Percentiles rank a stretch among this genome's conserved stretches.
phyloP scores from a whole-genome alignment of 2,888 invertebrate species.

The Gisinianus flammeolus region DNA sequence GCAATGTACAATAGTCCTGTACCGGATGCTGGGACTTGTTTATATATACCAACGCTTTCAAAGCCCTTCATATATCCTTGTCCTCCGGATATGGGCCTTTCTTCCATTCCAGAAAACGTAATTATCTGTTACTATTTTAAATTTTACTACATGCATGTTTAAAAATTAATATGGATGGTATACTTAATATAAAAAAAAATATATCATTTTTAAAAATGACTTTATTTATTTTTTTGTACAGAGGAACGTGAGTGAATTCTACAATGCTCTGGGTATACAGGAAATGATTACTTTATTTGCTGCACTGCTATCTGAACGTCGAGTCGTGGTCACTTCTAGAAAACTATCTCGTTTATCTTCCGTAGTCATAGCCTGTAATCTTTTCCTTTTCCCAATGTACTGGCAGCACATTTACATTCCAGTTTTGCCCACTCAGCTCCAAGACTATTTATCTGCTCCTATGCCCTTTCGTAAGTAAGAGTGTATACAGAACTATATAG shows the following conservation, averaged over 20 bases:
- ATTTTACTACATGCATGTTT: not conserved
- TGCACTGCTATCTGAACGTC: conserved; percentile 90
- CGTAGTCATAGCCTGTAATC: conserved; percentile 77
- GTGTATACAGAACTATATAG: too few relatives aligned
- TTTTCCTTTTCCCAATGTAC: conserved; percentile 93
- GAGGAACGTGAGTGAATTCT: conserved; percentile 97
- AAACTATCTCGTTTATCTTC: conserved; percentile 89
- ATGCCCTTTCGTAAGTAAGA: conserved; percentile 90
- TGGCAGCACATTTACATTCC: conserved; percentile 99
- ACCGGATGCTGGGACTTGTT: conserved; percentile 72
- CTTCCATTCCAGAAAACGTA: conserved; percentile 95
- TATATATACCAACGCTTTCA: conserved; percentile 65
- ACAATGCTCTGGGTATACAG: conserved; percentile 91
- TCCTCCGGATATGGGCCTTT: conserved; percentile 81
- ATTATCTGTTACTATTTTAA: conserved; percentile 59
- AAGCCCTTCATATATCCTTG: conserved; percentile 74
- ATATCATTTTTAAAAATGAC: not conserved
- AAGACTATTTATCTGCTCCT: conserved; percentile 90
- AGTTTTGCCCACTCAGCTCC: conserved; percentile 84
- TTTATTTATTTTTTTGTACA: conserved; percentile 62
- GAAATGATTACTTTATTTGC: conserved; percentile 97
- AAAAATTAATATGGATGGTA: not conserved
- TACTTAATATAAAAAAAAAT: not conserved
- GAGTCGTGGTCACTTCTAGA: conserved; percentile 90
- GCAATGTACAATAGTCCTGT: conserved; percentile 72